These are phyloP conservation scores for Trichoplusia ni DNA, from an alignment of 1,140 invertebrate genomes.

Conservation along the genomic window DNA sequence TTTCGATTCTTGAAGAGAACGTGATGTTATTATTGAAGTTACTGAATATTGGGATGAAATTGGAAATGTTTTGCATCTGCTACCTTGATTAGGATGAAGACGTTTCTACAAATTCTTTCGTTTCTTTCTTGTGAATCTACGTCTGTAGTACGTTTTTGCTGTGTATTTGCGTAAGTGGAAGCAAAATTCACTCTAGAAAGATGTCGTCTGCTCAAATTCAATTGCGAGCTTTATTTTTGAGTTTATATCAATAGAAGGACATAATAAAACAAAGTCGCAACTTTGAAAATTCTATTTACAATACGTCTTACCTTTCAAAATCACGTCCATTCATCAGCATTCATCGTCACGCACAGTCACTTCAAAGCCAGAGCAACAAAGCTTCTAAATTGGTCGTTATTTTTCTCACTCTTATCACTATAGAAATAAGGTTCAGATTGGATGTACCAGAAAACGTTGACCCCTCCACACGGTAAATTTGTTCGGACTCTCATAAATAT, in stretches of 20 bases:
- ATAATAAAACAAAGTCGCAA: too few species aligned
- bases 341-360: conserved; percentile 47
- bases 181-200: too few species aligned
- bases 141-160: too few species aligned
- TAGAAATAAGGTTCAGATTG: conserved; percentile 11
- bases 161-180: too few species aligned
- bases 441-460: not conserved
- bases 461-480: conserved; percentile 48
- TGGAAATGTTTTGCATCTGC: not conserved
- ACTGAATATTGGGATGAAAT: not conserved
- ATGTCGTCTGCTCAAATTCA: too few species aligned
- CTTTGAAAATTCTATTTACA: too few species aligned
- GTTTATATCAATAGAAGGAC: too few species aligned
- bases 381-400: not conserved
- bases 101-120: too few species aligned
- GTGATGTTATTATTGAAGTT: not conserved
- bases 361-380: conserved; percentile 40
- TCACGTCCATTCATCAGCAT: conserved; percentile 35
- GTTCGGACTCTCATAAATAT: conserved; percentile 65
- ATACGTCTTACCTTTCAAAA: conserved; percentile 14
- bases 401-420: not conserved
- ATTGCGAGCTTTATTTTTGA: too few species aligned
- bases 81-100: too few species aligned
- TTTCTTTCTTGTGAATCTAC: too few species aligned
- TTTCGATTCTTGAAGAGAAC: not conserved